Evolutionary conservation across 2,797 vertebrate species (phyloP).

Genomic region (Enteromius anoplus): DNA sequence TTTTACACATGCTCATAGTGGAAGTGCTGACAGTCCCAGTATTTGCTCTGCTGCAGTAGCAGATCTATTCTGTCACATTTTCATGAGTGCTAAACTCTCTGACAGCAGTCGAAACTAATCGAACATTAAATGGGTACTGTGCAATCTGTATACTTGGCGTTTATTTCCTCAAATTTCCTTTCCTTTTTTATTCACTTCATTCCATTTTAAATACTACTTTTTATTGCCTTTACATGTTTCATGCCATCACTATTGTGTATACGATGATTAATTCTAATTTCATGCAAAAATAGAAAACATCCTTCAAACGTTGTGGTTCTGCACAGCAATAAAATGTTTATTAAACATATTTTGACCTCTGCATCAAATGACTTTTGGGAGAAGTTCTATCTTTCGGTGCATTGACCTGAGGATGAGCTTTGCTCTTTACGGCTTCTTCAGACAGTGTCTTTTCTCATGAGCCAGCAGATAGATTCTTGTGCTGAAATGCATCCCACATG

Average conservation of each 20-base stretch:
- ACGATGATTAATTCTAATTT: neutral
- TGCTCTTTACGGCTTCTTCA: neutral
- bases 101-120: too few species aligned
- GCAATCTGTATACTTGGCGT: too few species aligned
- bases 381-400: neutral
- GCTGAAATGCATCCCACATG: constrained; percentile 8
- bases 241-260: neutral
- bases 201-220: neutral
- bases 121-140: too few species aligned
- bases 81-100: neutral
- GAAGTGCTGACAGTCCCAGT: too few species aligned
- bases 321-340: neutral
- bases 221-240: neutral
- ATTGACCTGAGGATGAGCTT: neutral
- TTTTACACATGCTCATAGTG: too few species aligned
- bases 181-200: neutral
- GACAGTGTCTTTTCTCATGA: constrained; percentile 10
- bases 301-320: neutral
- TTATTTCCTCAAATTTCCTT: too few species aligned
- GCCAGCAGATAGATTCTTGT: neutral
- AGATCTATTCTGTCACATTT: neutral
- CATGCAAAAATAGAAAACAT: neutral
- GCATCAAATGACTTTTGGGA: neutral
- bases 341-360: neutral
- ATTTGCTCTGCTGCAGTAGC: too few species aligned